Percentiles rank a stretch among this genome's conserved stretches.
phyloP scores from a whole-genome alignment of 2,797 vertebrate species.

The Pangasius macronema region DNA sequence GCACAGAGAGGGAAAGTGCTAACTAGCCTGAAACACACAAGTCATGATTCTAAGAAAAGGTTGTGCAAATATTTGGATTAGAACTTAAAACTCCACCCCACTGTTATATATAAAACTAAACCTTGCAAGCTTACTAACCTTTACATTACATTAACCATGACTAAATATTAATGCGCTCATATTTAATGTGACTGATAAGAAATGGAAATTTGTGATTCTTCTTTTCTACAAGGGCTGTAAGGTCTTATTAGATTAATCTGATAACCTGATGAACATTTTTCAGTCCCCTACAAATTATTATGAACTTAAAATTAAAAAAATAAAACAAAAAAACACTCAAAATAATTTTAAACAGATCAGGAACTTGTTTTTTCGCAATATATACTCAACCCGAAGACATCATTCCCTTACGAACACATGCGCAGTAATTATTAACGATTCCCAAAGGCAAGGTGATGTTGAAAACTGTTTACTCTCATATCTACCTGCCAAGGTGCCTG shows the following conservation, averaged over 20 bases:
- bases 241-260: not conserved
- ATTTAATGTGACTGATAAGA: not conserved
- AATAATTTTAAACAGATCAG: constrained; percentile 2
- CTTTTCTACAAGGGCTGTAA: not conserved
- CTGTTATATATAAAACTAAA: constrained; percentile 10
- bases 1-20: constrained; percentile 14
- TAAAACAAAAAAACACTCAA: not conserved
- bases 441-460: not conserved
- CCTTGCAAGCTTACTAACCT: constrained; percentile 5
- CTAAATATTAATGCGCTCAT: not conserved
- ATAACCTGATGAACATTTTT: not conserved
- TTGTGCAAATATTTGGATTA: constrained; percentile 40
- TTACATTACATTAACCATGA: not conserved
- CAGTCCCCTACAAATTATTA: not conserved
- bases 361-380: not conserved
- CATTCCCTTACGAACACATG: not conserved
- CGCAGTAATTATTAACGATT: constrained; percentile 6
- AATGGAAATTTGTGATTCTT: not conserved
- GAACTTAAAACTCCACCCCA: constrained; percentile 21
- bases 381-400: not conserved
- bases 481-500: constrained; percentile 45
- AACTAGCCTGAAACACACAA: constrained; percentile 27
- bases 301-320: not conserved
- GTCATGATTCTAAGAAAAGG: constrained; percentile 36
- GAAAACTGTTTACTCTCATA: constrained; percentile 31